phyloP scores from a whole-genome alignment of 1,140 invertebrate genomes.

The Heliconius nattereri region DNA sequence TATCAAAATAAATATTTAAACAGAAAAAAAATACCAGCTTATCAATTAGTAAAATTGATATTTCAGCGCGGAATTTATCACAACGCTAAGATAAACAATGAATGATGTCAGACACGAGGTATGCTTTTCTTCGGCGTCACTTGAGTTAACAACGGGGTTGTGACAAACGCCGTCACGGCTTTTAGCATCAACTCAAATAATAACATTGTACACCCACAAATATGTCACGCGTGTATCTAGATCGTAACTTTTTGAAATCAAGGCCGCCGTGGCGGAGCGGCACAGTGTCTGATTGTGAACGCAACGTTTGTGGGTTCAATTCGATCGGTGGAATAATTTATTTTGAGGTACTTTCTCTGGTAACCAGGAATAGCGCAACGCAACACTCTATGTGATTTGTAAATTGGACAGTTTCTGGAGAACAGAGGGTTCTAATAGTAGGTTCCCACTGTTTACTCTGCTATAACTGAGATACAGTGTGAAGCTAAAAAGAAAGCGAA shows the following conservation, averaged over 20 bases:
- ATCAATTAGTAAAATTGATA: neutral
- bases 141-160: constrained; percentile 43
- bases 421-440: too few species aligned
- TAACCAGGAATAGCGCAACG: too few species aligned
- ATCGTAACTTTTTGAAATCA: neutral
- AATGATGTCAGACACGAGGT: constrained; percentile 52
- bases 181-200: constrained; percentile 16
- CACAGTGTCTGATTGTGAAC: too few species aligned
- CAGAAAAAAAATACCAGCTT: neutral
- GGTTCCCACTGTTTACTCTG: too few species aligned
- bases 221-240: neutral
- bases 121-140: constrained; percentile 46
- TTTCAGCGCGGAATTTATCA: neutral
- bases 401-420: too few species aligned
- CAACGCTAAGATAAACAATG: constrained; percentile 7
- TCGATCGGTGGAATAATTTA: too few species aligned
- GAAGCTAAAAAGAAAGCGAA: too few species aligned
- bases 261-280: neutral
- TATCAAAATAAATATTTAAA: neutral
- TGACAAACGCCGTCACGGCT: constrained; percentile 29
- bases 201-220: constrained; percentile 19
- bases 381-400: too few species aligned
- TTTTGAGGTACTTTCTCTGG: too few species aligned
- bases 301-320: too few species aligned
- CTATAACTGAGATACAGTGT: too few species aligned